Percentiles rank a stretch among this genome's conserved stretches.
Evolutionary conservation across 2,888 invertebrate species (phyloP).

Genomic region (Molorchus minor): DNA sequence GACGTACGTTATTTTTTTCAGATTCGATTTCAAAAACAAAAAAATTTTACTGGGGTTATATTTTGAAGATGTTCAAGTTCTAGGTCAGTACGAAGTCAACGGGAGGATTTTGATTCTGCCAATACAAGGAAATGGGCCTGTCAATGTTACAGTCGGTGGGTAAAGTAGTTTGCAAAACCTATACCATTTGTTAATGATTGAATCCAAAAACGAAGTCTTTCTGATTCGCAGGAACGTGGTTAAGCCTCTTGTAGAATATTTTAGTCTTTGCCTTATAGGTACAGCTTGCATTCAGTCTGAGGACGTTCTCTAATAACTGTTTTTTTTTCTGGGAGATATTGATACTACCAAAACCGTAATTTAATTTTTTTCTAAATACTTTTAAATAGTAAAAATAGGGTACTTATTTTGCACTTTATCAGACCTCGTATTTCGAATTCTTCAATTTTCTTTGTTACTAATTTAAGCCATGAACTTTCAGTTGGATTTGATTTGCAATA

Average conservation of each 20-base stretch:
- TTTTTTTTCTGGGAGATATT: too few relatives aligned
- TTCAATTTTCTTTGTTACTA: not conserved
- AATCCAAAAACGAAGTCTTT: too few relatives aligned
- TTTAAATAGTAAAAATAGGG: not conserved
- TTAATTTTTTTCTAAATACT: too few relatives aligned
- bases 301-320: too few relatives aligned
- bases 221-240: too few relatives aligned
- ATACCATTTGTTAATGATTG: too few relatives aligned
- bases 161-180: too few relatives aligned
- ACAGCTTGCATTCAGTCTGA: too few relatives aligned
- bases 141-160: slow-evolving; percentile 53
- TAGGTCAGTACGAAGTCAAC: slow-evolving; percentile 50
- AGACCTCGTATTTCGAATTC: too few relatives aligned
- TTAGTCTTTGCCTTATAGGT: not conserved
- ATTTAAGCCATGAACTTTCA: slow-evolving; percentile 25
- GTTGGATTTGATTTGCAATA: slow-evolving; percentile 44
- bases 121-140: slow-evolving; percentile 52
- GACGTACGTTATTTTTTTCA: not conserved
- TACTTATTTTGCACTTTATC: too few relatives aligned
- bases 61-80: not conserved
- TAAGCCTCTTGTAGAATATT: not conserved
- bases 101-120: slow-evolving; percentile 56
- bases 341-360: too few relatives aligned
- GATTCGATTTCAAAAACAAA: not conserved
- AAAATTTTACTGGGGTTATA: not conserved